Percentiles rank a stretch among this genome's conserved stretches.
phyloP scores from a whole-genome alignment of 2,888 invertebrate genomes.

The Amphimallon solstitiale region DNA sequence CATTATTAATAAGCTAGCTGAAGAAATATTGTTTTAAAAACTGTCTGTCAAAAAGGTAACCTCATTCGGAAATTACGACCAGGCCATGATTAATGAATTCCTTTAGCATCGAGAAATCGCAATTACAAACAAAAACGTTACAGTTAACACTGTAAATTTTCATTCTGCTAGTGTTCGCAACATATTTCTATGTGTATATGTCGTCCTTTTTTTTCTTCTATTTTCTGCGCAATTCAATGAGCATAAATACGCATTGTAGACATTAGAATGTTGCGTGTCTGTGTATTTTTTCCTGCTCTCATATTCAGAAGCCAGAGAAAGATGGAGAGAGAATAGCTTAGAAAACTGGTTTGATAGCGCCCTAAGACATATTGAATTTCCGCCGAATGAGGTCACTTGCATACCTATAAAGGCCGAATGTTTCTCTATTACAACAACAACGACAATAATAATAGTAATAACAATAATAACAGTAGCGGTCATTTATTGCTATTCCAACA shows the following conservation, averaged over 20 bases:
- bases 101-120: constrained; percentile 38
- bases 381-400: constrained; percentile 53
- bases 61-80: constrained; percentile 38
- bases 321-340: constrained; percentile 33
- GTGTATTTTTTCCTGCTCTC: constrained; percentile 16
- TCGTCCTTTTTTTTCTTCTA: too few relatives aligned
- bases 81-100: constrained; percentile 42
- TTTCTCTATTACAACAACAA: constrained; percentile 38
- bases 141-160: constrained; percentile 31
- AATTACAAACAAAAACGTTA: constrained; percentile 39
- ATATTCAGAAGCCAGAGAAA: too few relatives aligned
- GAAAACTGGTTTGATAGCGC: constrained; percentile 46
- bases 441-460: constrained; percentile 13
- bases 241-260: constrained; percentile 5
- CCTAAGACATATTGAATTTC: constrained; percentile 48
- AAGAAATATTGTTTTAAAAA: too few relatives aligned
- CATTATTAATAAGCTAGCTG: too few relatives aligned
- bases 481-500: constrained; percentile 1
- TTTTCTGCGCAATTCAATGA: constrained; percentile 14
- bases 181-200: background rate
- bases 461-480: constrained; percentile 11
- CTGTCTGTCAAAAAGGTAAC: constrained; percentile 25
- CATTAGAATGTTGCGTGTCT: constrained; percentile 28
- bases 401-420: constrained; percentile 54
- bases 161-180: constrained; percentile 1